Evolutionary conservation across 2,888 invertebrate genomes (phyloP), one percentile per base, ranked within the genome.

Genomic region (Rambutsinella grinnellia): DNA sequence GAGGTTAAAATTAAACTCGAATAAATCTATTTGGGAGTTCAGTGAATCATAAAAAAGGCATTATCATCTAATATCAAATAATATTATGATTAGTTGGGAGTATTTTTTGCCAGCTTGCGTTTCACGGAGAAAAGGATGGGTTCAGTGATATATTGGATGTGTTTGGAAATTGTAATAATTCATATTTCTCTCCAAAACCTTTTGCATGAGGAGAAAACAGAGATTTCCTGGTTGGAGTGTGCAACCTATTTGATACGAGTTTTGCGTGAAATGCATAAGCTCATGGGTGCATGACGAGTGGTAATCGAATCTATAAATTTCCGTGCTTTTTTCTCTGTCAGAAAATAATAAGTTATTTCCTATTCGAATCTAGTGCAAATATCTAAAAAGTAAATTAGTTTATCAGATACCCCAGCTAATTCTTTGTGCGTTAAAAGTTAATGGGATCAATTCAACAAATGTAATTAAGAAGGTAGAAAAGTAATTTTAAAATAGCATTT

Each of bases 251-350:
- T 80, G 76, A 76, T 74, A 74, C 21, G 78, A 79, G 69, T 80
- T 80, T 78, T 75, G 76, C 80, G 74, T 80, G 78, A 68, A 74
- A 80, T 62, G 75, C 72, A 80, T 51, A 72, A 51, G 54, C 61
- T 17, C 53, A 49, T 5, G 58, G 53, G 77, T 58, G 78, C 80
- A 76, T 80, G 80, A 78, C 80, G 72, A 54, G 76, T 60, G 75
- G 62, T 82, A 82, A 82, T 82, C 81, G 81, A 82, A 82, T 78
- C 78, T 79, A 82, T 82, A 82, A 82, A 82, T 82, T 80, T 79
- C 70, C 26, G 49, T 57, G 23, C 44, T 10, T n/a, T 70, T 75
- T 68, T 51, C 51, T 51, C 21, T 17, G 13, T 10, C 17, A 51
- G 3, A 10, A n/a, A 27, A 2, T n/a, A n/a, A n/a, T n/a, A n/a